phyloP scores from a whole-genome alignment of 2,113 vertebrate genomes.

The Speoplatyrhinus poulsoni region DNA sequence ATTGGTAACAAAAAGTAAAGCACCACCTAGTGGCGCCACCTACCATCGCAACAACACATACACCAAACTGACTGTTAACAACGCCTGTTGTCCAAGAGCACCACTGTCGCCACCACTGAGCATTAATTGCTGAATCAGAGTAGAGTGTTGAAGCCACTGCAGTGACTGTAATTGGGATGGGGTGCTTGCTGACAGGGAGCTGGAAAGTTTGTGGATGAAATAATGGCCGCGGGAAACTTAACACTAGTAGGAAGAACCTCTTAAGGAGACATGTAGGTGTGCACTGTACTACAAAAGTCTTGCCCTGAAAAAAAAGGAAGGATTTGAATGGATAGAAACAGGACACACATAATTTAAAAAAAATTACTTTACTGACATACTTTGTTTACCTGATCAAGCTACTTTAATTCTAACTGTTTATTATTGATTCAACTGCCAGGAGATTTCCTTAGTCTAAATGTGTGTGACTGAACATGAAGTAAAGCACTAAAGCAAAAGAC shows the following conservation, averaged over 20 bases:
- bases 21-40: too few species aligned
- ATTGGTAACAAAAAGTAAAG: too few species aligned
- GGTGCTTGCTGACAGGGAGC: constrained; percentile 61
- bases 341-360: too few species aligned
- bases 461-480: too few species aligned
- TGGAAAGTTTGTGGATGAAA: constrained; percentile 44
- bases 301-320: not conserved
- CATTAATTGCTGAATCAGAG: constrained; percentile 67
- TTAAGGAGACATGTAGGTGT: constrained; percentile 10
- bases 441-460: too few species aligned
- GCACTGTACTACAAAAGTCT: not conserved
- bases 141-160: constrained; percentile 45
- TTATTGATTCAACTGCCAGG: too few species aligned
- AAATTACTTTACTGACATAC: too few species aligned
- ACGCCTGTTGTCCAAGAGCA: constrained; percentile 15
- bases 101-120: constrained; percentile 30
- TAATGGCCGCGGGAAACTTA: constrained; percentile 42
- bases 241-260: constrained; percentile 19
- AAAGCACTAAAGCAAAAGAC: too few species aligned
- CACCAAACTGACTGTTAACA: too few species aligned
- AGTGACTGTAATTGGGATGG: constrained; percentile 63
- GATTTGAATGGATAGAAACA: not conserved
- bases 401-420: too few species aligned
- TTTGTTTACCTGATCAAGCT: too few species aligned
- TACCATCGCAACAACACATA: too few species aligned